These are phyloP conservation scores for Osmoderma eremita DNA, from an alignment of 2,888 invertebrate species.

Conservation along the genomic window DNA sequence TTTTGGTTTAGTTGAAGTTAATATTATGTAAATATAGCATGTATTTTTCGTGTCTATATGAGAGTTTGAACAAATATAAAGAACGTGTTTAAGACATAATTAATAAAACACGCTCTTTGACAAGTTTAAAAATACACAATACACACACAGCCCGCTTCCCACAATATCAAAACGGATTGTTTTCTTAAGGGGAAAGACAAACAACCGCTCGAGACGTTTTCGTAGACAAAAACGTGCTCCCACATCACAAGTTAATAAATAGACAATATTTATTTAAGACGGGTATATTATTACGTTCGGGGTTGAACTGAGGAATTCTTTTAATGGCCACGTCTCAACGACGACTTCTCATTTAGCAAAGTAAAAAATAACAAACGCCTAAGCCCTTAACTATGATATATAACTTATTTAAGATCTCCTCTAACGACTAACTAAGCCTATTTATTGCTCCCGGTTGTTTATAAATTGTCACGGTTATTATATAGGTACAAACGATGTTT, in stretches of 20 bases:
- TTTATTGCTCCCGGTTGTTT: slow-evolving; percentile 60
- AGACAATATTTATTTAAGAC: slow-evolving; percentile 32
- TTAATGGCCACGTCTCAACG: background rate
- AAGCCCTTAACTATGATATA: slow-evolving; percentile 62
- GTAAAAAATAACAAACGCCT: slow-evolving; percentile 57
- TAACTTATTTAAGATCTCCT: slow-evolving; percentile 57
- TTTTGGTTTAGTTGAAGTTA: too few relatives aligned
- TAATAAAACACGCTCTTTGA: background rate
- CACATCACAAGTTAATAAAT: slow-evolving; percentile 30
- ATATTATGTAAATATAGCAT: too few relatives aligned
- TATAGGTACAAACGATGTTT: slow-evolving; percentile 41
- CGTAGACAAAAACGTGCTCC: slow-evolving; percentile 21
- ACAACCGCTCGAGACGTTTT: slow-evolving; percentile 11
- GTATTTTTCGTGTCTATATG: too few relatives aligned
- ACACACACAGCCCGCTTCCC: slow-evolving; percentile 5
- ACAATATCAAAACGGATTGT: slow-evolving; percentile 16
- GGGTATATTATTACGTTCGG: slow-evolving; percentile 22
- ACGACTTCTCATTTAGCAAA: slow-evolving; percentile 52
- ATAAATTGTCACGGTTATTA: slow-evolving; percentile 61
- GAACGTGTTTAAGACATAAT: too few relatives aligned
- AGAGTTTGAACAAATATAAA: too few relatives aligned
- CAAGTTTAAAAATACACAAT: slow-evolving; percentile 15
- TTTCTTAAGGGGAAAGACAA: slow-evolving; percentile 20
- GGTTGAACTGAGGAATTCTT: slow-evolving; percentile 30
- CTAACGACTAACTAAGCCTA: slow-evolving; percentile 57